A percentile compares a stretch with the other conserved stretches of the same genome.
phyloP scores from a whole-genome alignment of 2,888 invertebrate species.

The Cheilosia grossa region DNA sequence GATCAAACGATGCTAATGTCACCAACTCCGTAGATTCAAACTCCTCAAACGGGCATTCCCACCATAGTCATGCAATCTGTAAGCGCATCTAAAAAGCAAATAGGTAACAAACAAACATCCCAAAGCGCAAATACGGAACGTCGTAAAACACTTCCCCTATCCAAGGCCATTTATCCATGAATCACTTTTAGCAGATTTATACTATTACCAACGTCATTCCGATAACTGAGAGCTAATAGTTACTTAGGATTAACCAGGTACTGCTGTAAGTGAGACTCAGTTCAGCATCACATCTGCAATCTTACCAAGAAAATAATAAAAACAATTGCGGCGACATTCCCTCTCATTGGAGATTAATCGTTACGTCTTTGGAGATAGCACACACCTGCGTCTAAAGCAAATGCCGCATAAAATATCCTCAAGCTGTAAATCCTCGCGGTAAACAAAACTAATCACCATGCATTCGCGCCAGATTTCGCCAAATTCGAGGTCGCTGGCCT shows the following conservation, averaged over 20 bases:
- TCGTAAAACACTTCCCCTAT: no score
- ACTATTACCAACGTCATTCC: neutral
- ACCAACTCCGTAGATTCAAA: no score
- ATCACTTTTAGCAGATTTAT: no score
- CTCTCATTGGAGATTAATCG: neutral
- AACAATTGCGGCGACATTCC: neutral
- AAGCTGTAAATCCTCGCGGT: constrained; percentile 11
- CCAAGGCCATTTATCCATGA: no score
- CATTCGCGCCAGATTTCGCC: constrained; percentile 3
- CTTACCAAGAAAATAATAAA: no score
- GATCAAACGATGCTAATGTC: no score
- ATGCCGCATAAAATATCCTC: constrained; percentile 29
- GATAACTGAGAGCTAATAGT: neutral
- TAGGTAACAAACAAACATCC: no score
- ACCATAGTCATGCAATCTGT: no score
- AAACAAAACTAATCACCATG: constrained; percentile 30
- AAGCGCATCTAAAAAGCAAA: no score
- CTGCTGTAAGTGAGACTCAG: neutral
- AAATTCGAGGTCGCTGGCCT: constrained; percentile 11
- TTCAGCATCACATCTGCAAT: constrained; percentile 12
- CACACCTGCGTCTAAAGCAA: neutral
- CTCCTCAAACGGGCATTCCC: no score
- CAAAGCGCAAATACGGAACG: no score
- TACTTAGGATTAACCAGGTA: neutral
- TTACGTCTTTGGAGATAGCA: constrained; percentile 10